Base-by-base conservation (phyloP, 2,888 invertebrate species). In the Argynnis bischoffii region DNA sequence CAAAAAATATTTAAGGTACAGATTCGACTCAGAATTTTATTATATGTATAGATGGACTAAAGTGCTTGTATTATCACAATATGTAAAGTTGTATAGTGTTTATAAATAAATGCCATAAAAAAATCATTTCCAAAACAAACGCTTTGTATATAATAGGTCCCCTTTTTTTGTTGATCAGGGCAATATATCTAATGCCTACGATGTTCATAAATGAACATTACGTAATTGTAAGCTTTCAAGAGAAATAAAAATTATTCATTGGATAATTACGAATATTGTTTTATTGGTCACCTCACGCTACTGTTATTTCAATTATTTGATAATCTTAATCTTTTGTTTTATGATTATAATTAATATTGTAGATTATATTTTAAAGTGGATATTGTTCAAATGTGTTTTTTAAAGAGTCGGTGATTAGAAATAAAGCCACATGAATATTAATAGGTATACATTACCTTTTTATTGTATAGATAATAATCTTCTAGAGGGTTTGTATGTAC, bases 21-120 rank as follows among this genome's bases (percentile, higher is more conserved):
- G n/a, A n/a, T n/a, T n/a, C n/a, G n/a, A n/a, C n/a, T n/a, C n/a
- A n/a, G n/a, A n/a, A n/a, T n/a, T n/a, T n/a, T n/a, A n/a, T n/a
- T n/a, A n/a, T n/a, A n/a, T n/a, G n/a, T n/a, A n/a, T n/a, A n/a
- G n/a, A n/a, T n/a, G n/a, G n/a, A n/a, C n/a, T n/a, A 81, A 21
- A 75, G 76, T 82, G 86, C 88, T 87, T 86, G 79, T 82, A 81
- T 82, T 83, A 83, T 81, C 79, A 82, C 76, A 82, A 77, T 76
- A 83, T 88, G 86, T 89, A 88, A 87, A 89, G 82, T 85, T 90
- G 90, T 91, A 90, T 88, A 92, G 86, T 86, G 88, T 89, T 90
- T 88, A 87, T 87, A 87, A 86, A 85, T 87, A 86, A 81, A 80
- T 76, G 76, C 77, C 78, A 78, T 79, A 79, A 80, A 59, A 78